A percentile compares a stretch with the other conserved stretches of the same genome.
phyloP scores from a whole-genome alignment of 2,113 vertebrate genomes.

The Cebus imitator region DNA sequence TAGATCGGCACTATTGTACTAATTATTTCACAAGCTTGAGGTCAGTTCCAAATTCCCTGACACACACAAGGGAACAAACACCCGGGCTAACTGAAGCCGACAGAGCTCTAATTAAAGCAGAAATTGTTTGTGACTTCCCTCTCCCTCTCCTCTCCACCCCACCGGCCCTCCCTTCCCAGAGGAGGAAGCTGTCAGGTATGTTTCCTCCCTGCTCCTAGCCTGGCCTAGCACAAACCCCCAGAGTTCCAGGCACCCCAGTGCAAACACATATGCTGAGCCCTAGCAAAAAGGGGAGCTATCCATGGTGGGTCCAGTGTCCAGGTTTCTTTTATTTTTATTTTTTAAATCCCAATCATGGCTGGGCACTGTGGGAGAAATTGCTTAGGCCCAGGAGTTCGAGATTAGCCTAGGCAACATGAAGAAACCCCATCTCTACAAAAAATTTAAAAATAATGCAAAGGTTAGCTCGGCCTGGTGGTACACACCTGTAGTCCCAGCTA shows the following conservation, averaged over 20 bases:
- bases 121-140: constrained; percentile 67
- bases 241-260: neutral
- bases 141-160: constrained; percentile 10
- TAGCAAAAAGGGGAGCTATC: neutral
- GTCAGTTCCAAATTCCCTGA: constrained; percentile 85
- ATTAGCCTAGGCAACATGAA: no score
- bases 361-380: no score
- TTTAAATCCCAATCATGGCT: neutral
- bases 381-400: no score
- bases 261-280: rapidly evolving
- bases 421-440: no score
- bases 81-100: constrained; percentile 79
- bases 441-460: no score
- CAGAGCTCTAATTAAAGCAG: constrained; percentile 83
- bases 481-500: no score
- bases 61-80: constrained; percentile 78
- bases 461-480: no score
- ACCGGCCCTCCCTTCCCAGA: neutral
- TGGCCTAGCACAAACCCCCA: neutral
- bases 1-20: constrained; percentile 91
- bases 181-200: constrained; percentile 31
- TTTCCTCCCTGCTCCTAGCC: neutral
- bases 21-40: constrained; percentile 91
- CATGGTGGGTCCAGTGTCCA: neutral
- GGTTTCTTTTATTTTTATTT: neutral